Evolutionary conservation across 1,140 invertebrate genomes (phyloP).

Genomic region (Solenopsis invicta): DNA sequence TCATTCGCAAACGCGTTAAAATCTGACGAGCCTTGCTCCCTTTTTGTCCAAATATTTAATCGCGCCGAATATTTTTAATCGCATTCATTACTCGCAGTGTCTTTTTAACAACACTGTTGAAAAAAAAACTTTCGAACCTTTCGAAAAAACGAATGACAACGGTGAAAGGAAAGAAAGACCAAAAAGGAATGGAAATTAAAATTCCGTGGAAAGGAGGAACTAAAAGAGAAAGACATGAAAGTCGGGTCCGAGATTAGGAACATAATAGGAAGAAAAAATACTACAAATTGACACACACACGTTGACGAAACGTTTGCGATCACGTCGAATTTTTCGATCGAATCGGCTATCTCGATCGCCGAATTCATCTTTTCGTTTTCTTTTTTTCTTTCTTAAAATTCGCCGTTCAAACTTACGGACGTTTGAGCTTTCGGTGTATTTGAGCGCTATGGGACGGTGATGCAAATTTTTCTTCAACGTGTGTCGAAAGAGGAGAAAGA

Average conservation of each 20-base stretch:
- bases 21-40: conserved; percentile 21
- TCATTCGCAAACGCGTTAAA: conserved; percentile 20
- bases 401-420: background rate
- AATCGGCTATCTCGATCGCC: background rate
- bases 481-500: conserved; percentile 48
- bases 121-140: conserved; percentile 46
- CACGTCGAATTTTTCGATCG: conserved; percentile 2
- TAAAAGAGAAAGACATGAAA: background rate
- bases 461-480: conserved; percentile 51
- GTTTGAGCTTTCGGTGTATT: conserved; percentile 25
- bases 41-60: conserved; percentile 41
- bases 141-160: conserved; percentile 56
- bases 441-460: conserved; percentile 27
- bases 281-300: conserved; percentile 4
- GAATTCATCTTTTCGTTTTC: background rate
- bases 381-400: background rate
- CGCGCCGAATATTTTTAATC: background rate
- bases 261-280: conserved; percentile 12
- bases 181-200: conserved; percentile 47
- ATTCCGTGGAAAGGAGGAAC: background rate
- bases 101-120: conserved; percentile 66
- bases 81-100: conserved; percentile 49
- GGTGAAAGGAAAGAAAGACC: conserved; percentile 59
- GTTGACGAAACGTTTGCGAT: conserved; percentile 52
- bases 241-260: background rate